Conservation (phyloP, 1,140 invertebrate species). For the Drosophila nebulosa region DNA sequence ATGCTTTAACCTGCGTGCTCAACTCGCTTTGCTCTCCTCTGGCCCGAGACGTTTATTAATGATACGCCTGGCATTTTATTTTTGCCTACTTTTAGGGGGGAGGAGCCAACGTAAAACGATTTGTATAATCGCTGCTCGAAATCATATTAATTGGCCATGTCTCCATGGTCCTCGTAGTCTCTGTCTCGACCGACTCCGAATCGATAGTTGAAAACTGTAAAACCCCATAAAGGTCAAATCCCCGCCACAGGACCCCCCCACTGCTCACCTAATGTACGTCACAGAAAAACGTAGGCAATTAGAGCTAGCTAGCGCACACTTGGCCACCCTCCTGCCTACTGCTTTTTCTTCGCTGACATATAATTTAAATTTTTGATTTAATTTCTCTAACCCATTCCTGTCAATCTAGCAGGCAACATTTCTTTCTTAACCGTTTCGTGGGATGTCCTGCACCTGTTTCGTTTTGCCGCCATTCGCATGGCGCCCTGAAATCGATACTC, state of each 20-base stretch:
- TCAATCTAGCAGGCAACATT: too few relatives aligned
- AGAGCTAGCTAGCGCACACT: not conserved
- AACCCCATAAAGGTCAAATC: conserved; percentile 39
- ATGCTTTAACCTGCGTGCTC: conserved; percentile 52
- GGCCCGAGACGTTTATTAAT: conserved; percentile 66
- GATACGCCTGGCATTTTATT: conserved; percentile 45
- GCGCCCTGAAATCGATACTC: conserved; percentile 55
- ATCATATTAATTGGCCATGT: conserved; percentile 66
- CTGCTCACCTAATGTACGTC: not conserved
- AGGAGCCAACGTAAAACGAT: conserved; percentile 37
- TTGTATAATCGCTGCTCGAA: conserved; percentile 53
- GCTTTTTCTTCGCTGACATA: not conserved
- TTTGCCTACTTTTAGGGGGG: conserved; percentile 30
- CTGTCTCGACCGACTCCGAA: conserved; percentile 14
- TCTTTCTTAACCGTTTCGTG: too few relatives aligned
- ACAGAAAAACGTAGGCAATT: conserved; percentile 3
- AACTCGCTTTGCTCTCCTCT: conserved; percentile 20
- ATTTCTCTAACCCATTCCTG: conserved; percentile 23
- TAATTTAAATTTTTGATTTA: conserved; percentile 37
- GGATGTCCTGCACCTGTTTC: conserved; percentile 46
- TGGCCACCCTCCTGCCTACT: not conserved
- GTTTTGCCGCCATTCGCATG: conserved; percentile 22
- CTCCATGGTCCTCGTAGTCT: conserved; percentile 16
- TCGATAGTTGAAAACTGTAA: conserved; percentile 64
- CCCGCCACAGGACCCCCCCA: conserved; percentile 9